Percentiles rank a stretch among this genome's conserved stretches.
Conservation (phyloP, 2,113 vertebrate genomes). For the Oryzias curvinotus region DNA sequence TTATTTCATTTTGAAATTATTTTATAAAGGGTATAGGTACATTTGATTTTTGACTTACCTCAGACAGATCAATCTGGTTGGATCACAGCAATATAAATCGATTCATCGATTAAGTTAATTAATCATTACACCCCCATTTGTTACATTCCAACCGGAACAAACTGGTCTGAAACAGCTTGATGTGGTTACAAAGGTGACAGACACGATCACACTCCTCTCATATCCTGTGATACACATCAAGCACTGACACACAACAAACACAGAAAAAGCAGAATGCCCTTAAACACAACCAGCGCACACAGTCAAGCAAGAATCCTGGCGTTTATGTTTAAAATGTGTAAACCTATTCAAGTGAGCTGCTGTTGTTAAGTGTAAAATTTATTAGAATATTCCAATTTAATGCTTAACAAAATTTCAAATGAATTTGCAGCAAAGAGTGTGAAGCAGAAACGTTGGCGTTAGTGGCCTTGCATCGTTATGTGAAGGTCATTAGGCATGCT, state of each 20-base stretch:
- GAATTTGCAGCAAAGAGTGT: too few relatives aligned
- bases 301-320: not conserved
- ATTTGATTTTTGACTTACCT: too few relatives aligned
- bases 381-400: too few relatives aligned
- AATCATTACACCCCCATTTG: not conserved
- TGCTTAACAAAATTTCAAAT: too few relatives aligned
- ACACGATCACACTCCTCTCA: conserved; percentile 53
- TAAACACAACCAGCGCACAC: not conserved
- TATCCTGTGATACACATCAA: conserved; percentile 35
- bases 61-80: too few relatives aligned
- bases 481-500: too few relatives aligned
- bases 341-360: not conserved
- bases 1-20: too few relatives aligned
- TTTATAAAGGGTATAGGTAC: too few relatives aligned
- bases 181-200: conserved; percentile 66
- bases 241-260: conserved; percentile 7
- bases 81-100: too few relatives aligned
- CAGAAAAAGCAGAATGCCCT: not conserved
- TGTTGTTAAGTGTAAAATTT: not conserved
- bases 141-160: conserved; percentile 45
- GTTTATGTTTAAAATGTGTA: not conserved
- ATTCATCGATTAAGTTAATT: too few relatives aligned
- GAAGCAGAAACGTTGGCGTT: too few relatives aligned
- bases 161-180: conserved; percentile 65
- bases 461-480: too few relatives aligned